phyloP scores from a whole-genome alignment of 2,888 invertebrate species.

The Lacanobia oleracea region DNA sequence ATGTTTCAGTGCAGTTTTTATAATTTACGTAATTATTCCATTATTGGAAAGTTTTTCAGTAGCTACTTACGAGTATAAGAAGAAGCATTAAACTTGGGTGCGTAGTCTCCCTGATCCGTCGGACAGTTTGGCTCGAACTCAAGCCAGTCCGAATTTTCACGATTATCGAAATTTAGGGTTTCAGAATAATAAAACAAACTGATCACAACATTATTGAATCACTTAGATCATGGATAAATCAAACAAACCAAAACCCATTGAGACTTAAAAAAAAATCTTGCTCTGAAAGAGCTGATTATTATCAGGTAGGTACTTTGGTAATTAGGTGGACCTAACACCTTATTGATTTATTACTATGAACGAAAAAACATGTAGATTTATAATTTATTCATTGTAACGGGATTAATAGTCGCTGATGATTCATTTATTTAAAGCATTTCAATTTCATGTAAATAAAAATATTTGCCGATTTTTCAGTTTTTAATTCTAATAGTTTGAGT shows the following conservation, averaged over 20 bases:
- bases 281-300: background rate
- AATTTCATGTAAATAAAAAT: too few relatives aligned
- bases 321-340: background rate
- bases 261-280: background rate
- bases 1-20: conserved; percentile 42
- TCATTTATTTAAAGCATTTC: too few relatives aligned
- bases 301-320: background rate
- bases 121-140: conserved; percentile 74
- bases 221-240: background rate
- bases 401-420: background rate
- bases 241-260: background rate
- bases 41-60: conserved; percentile 21
- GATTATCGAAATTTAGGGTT: conserved; percentile 21
- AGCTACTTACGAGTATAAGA: conserved; percentile 13
- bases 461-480: too few relatives aligned
- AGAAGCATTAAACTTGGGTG: conserved; percentile 32
- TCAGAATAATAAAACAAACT: background rate
- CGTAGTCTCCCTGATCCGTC: conserved; percentile 45
- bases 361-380: background rate
- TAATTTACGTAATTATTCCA: background rate
- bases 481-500: too few relatives aligned
- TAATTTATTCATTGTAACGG: background rate
- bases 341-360: background rate
- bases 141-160: conserved; percentile 62
- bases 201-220: background rate